Conservation (phyloP, 2,888 invertebrate species). For the Augochlorella aurata region DNA sequence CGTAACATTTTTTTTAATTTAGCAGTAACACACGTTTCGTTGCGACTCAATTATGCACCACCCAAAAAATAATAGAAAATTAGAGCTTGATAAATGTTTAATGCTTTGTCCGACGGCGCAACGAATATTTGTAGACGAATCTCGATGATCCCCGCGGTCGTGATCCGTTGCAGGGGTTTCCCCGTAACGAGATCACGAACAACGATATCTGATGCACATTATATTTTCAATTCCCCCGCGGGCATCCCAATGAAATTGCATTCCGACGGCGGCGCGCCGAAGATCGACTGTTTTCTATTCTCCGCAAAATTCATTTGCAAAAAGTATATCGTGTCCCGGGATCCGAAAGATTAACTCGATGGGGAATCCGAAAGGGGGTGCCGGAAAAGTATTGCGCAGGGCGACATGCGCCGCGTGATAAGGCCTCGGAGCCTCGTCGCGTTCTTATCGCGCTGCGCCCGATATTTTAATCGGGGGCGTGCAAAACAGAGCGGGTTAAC, state of each 20-base stretch:
- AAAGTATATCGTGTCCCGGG: constrained; percentile 38
- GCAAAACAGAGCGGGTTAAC: constrained; percentile 1
- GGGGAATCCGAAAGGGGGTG: constrained; percentile 19
- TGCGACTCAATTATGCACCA: too few relatives aligned
- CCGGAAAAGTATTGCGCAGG: constrained; percentile 32
- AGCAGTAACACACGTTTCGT: too few relatives aligned
- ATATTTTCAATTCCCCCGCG: constrained; percentile 46
- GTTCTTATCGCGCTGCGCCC: constrained; percentile 20
- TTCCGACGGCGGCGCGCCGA: constrained; percentile 16
- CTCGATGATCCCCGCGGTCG: constrained; percentile 25
- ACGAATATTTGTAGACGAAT: constrained; percentile 45
- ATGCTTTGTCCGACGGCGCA: not conserved
- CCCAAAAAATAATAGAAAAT: too few relatives aligned
- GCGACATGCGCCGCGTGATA: constrained; percentile 31
- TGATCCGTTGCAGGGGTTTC: constrained; percentile 16
- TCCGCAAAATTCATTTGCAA: constrained; percentile 51
- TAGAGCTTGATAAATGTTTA: too few relatives aligned
- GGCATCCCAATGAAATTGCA: constrained; percentile 45
- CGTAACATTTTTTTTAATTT: too few relatives aligned
- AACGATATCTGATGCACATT: constrained; percentile 41
- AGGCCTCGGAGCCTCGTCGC: constrained; percentile 7
- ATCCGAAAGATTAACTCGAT: constrained; percentile 46
- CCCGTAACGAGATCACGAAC: constrained; percentile 47
- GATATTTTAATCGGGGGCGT: constrained; percentile 23
- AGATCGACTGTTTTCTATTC: constrained; percentile 48